Evolutionary conservation across 2,113 vertebrate genomes (phyloP), one percentile per base, ranked within the genome.

Genomic region (Ophiodon elongatus): DNA sequence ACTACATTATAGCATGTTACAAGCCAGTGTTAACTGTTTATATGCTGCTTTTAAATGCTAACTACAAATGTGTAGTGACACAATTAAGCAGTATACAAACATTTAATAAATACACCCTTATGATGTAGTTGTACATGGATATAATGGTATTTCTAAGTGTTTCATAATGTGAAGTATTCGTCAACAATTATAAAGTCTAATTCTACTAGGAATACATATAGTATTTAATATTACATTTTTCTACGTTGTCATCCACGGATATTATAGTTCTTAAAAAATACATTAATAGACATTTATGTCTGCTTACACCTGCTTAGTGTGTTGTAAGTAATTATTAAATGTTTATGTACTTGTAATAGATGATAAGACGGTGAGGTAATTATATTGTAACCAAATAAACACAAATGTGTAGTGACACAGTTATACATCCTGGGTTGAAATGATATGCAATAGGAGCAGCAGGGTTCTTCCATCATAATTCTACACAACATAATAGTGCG

Each of bases 401-500:
- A 41, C 13, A 57, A 13, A 65, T 57, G 17, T 59, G 29, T 23
- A 17, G 25, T 9, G 29, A 23, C 14, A 35, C 5, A 29, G 19
- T 43, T 8, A 37, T 37, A 25, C 19, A 70, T 25, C 39, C 14
- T 47, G n/a, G 14, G 23, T 45, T 43, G 23, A 60, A 62, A 83
- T 29, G 7, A 25, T 7, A 39, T 29, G 3, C n/a, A 69, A 37
- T 27, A 21, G 8, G 17, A 71, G 27, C 11, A 67, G 57, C 14
- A 66, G 4, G 23, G 21, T 59, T 17, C 19, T 43, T 60, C 25
- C 21, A 31, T 73, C 15, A 31, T 21, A 43, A 47, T 50, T 31
- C 8, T 29, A 54, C 54, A 71, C 29, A 72, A 69, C 60, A 82
- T 9, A 35, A 76, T 62, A 9, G 2, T 19, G 14, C 76, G 27